Evolutionary conservation across 2,113 vertebrate genomes (phyloP), one percentile per base, ranked within the genome.

Genomic region (Sorex fumeus): DNA sequence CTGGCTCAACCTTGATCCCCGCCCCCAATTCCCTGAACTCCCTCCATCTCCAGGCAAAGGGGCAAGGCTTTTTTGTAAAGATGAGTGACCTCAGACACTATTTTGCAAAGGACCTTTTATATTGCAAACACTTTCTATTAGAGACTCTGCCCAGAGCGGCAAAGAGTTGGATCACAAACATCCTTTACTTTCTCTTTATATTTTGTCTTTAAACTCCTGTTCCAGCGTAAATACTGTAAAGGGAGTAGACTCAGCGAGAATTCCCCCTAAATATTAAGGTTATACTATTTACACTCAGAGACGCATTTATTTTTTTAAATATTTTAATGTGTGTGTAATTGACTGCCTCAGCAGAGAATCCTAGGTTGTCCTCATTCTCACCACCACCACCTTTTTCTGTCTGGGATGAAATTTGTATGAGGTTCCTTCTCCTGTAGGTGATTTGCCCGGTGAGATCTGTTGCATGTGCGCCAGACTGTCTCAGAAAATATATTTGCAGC

Each of bases 91-190:
- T 93, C 34, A 8, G 36, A 62, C 47, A 92, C 67, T 87, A 15
- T 94, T 89, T 93, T 92, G 77, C 69, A 93, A 92, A 95, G 74
- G 64, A 81, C 32, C 8, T 27, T 94, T 95, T 93, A 91, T 86
- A 87, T 30, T 83, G 91, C 77, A 92, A 93, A 92, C 77, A 80
- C 50, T 94, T 87, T 79, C 78, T 64, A 50, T 88, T 57, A 82
- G 81, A 25, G 69, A 92, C 89, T 77, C 67, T 72, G 91, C 90
- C 76, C 79, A 70, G 76, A 70, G 43, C 43, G 10, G 80, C 86
- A 67, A 23, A 19, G 43, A 91, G 57, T 81, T 88, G 75, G 71
- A 76, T 76, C 87, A 87, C 88, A 91, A 88, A 78, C 80, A 95
- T 45, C 75, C 74, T 92, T 93, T 88, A 92, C 88, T 96, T 95